A percentile compares a stretch with the other conserved stretches of the same genome.
Conservation (phyloP, 53 echinoderm and acorn worm genomes). For the Zoroaster sp. region DNA sequence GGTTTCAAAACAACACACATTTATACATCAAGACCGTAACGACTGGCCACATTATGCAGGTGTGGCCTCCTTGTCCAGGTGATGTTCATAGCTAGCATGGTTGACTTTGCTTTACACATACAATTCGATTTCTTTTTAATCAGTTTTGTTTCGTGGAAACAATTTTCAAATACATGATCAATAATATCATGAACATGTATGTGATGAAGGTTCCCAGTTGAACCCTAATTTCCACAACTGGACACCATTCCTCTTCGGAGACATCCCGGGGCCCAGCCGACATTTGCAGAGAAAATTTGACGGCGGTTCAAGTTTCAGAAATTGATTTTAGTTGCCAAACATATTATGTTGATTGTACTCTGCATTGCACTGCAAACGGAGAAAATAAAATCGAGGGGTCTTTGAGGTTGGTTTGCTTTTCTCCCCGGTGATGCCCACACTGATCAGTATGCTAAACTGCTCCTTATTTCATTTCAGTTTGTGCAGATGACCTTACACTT, state of each 20-base stretch:
- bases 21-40: too few species aligned
- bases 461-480: background rate
- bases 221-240: background rate
- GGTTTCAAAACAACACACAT: too few species aligned
- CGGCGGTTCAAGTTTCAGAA: constrained; percentile 29
- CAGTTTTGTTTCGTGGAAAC: too few species aligned
- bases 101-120: too few species aligned
- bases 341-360: background rate
- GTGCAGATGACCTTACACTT: background rate
- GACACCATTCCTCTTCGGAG: background rate
- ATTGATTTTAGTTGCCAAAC: constrained; percentile 34
- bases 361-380: background rate
- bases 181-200: too few species aligned
- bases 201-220: too few species aligned
- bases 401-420: background rate
- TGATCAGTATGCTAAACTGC: background rate
- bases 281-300: constrained; percentile 38
- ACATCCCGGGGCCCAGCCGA: background rate
- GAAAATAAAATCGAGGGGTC: background rate
- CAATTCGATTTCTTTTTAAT: too few species aligned
- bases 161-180: too few species aligned
- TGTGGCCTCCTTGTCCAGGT: too few species aligned
- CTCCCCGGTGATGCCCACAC: background rate
- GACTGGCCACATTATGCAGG: too few species aligned
- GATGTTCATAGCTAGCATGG: too few species aligned